Evolutionary conservation across 2,888 invertebrate species (phyloP).

Genomic region (Gortyna flavago): DNA sequence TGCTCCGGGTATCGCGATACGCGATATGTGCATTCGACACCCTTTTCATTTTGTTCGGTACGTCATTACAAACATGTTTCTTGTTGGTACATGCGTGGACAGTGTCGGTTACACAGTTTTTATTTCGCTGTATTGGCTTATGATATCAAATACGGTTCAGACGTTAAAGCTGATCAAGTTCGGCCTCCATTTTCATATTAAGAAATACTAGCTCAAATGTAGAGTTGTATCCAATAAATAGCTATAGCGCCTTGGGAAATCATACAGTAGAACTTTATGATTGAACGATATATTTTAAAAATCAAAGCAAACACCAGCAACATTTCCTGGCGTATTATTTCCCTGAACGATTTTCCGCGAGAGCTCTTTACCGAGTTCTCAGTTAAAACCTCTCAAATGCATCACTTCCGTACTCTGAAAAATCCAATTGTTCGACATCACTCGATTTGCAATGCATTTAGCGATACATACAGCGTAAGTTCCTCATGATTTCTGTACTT

Average conservation of each 20-base stretch:
- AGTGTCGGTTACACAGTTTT: slow-evolving; percentile 44
- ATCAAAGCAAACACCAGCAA: not conserved
- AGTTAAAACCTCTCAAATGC: slow-evolving; percentile 15
- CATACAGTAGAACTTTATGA: slow-evolving; percentile 11
- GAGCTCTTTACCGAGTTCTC: slow-evolving; percentile 1
- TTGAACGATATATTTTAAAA: slow-evolving; percentile 12
- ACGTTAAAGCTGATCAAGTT: slow-evolving; percentile 23
- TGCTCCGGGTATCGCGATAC: slow-evolving; percentile 49
- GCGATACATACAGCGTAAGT: slow-evolving; percentile 27
- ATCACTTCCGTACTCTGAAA: slow-evolving; percentile 16
- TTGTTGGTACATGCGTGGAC: slow-evolving; percentile 41
- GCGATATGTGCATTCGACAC: slow-evolving; percentile 59
- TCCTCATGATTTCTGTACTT: slow-evolving; percentile 45
- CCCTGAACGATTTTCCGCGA: not conserved
- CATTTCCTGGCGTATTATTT: slow-evolving; percentile 1
- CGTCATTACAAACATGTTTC: slow-evolving; percentile 57
- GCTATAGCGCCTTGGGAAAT: slow-evolving; percentile 19
- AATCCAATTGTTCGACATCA: slow-evolving; percentile 17
- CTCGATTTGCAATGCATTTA: slow-evolving; percentile 46
- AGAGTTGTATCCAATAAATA: slow-evolving; percentile 8
- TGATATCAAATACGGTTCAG: slow-evolving; percentile 33
- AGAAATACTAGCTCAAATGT: slow-evolving; percentile 16
- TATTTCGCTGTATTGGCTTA: slow-evolving; percentile 31
- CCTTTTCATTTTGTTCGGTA: slow-evolving; percentile 47
- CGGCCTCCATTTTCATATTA: slow-evolving; percentile 24